Evolutionary conservation across 2,888 invertebrate genomes (phyloP).

Genomic region (Dascillus cervinus): DNA sequence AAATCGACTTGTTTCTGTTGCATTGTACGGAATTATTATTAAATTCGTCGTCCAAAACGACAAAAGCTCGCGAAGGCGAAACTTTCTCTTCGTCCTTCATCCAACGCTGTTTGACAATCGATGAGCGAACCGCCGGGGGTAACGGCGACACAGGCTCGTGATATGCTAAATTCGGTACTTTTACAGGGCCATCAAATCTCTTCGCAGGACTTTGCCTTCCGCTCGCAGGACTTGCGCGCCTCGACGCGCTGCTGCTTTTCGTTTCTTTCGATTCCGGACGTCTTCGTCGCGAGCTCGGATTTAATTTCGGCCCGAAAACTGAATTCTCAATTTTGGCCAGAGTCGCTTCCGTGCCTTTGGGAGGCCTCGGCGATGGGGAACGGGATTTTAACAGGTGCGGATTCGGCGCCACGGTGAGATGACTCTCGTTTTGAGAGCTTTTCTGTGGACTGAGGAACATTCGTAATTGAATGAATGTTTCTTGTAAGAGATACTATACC

Average conservation of each 20-base stretch:
- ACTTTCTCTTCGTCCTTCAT: slow-evolving; percentile 10
- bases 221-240: neutral
- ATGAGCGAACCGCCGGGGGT: slow-evolving; percentile 6
- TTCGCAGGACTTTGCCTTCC: slow-evolving; percentile 15
- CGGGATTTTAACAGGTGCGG: too few relatives aligned
- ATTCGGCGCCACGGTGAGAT: too few relatives aligned
- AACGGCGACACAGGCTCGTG: slow-evolving; percentile 17
- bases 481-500: too few relatives aligned
- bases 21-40: slow-evolving; percentile 18
- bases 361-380: too few relatives aligned
- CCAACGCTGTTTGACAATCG: neutral
- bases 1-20: slow-evolving; percentile 18
- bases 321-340: slow-evolving; percentile 8
- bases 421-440: too few relatives aligned
- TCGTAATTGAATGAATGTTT: too few relatives aligned
- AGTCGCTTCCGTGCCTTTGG: neutral
- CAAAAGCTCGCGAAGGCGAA: slow-evolving; percentile 24
- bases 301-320: slow-evolving; percentile 10
- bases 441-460: too few relatives aligned
- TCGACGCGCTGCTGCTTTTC: neutral
- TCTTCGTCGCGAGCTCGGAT: slow-evolving; percentile 1
- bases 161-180: slow-evolving; percentile 25
- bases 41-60: slow-evolving; percentile 25
- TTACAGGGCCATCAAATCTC: slow-evolving; percentile 32
- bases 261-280: slow-evolving; percentile 2